Evolutionary conservation across 2,888 invertebrate genomes (phyloP), one percentile per base, ranked within the genome.

Genomic region (Criorhina ranunculi): DNA sequence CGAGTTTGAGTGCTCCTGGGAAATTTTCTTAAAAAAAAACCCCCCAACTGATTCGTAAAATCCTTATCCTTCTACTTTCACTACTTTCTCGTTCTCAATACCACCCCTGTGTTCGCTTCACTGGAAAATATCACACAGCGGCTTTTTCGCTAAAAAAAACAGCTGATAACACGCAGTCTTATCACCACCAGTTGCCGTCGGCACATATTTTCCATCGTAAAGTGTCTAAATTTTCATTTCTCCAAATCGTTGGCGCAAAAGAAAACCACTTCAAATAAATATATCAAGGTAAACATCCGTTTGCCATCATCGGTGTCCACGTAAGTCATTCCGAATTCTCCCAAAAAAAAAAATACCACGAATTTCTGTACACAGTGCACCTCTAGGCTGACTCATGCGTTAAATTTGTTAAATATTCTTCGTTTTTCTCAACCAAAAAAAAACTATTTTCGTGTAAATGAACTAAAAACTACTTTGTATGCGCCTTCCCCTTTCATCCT

Each of bases 161-260:
- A 83, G 82, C 82, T 83, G 82, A 78, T 78, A 73, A 49, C 4
- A 29, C 46, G 35, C n/a, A n/a, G 31, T 73, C 82, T 83, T 83
- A 83, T 83, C 82, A 82, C 62, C 53, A 70, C 55, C 35, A 81
- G 62, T 69, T 64, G 69, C 57, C 70, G 33, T 67, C 67, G 62
- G 57, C 62, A 69, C 12, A 64, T 31, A 37, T 51, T 49, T 40
- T 42, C 24, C 17, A 46, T 40, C 29, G 2, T 31, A 6, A 12
- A 31, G 33, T 60, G 60, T 9, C 8, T 24, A 9, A 31, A n/a
- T 29, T 19, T 46, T 62, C 35, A 5, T 59, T 33, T 35, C 35
- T 44, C 33, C 53, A 62, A 33, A 29, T 44, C 6, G 12, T 19
- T 7, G n/a, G 5, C 11, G 17, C 12, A 49, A 29, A 46, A 5